phyloP scores from a whole-genome alignment of 2,113 vertebrate genomes.

The Phrynosoma platyrhinos region DNA sequence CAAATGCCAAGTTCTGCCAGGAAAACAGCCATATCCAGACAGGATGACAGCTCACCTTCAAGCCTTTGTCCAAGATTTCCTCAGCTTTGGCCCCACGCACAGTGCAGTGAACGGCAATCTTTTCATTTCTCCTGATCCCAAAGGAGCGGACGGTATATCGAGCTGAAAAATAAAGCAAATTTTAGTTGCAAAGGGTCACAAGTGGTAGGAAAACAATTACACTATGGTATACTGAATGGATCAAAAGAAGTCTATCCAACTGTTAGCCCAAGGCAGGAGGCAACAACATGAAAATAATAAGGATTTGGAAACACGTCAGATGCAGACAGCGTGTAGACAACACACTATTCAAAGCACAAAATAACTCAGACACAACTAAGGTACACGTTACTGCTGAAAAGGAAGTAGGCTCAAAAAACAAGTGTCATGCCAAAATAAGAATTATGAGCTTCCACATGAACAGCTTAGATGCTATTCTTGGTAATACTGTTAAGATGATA shows the following conservation, averaged over 20 bases:
- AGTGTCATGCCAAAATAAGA: background rate
- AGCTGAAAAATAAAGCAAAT: conserved; percentile 73
- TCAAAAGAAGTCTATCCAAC: too few species aligned
- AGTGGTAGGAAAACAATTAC: background rate
- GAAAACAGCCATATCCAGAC: background rate
- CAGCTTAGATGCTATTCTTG: background rate
- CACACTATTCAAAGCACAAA: background rate
- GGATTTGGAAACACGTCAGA: background rate
- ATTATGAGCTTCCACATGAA: background rate
- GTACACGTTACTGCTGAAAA: background rate
- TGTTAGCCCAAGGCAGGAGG: background rate
- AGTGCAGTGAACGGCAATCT: conserved; percentile 98
- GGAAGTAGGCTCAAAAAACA: too few species aligned
- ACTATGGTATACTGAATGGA: background rate
- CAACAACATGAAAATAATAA: background rate
- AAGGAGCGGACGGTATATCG: conserved; percentile 97
- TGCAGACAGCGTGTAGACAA: background rate
- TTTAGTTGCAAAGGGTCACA: background rate
- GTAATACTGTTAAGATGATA: background rate
- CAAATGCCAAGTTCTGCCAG: rapidly evolving
- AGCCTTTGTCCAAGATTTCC: conserved; percentile 97
- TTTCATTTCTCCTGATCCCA: conserved; percentile 97
- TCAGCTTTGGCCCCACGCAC: conserved; percentile 98
- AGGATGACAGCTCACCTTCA: conserved; percentile 77
- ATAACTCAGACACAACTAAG: background rate